These are phyloP conservation scores for Dascillus cervinus DNA, from an alignment of 2,888 invertebrate genomes.

Conservation along the genomic window DNA sequence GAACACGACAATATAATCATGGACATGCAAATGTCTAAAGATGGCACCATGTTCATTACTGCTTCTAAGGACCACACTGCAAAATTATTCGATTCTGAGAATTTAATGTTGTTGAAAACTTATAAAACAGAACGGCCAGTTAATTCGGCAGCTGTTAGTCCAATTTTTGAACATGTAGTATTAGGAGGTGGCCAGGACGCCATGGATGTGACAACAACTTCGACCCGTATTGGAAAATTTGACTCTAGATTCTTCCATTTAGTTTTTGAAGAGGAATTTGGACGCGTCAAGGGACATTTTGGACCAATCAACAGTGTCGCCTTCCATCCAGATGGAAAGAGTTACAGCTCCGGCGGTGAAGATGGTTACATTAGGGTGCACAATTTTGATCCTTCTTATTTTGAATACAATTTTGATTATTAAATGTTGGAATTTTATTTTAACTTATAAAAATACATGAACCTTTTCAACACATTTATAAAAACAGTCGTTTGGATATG, in stretches of 20 bases:
- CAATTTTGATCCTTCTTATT: constrained; percentile 92
- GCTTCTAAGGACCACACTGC: constrained; percentile 96
- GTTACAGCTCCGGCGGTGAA: constrained; percentile 95
- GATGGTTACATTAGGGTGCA: constrained; percentile 97
- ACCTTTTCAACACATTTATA: constrained; percentile 44
- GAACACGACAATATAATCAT: constrained; percentile 86
- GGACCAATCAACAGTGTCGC: constrained; percentile 98
- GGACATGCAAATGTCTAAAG: constrained; percentile 92
- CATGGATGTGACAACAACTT: constrained; percentile 96
- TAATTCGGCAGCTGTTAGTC: constrained; percentile 96
- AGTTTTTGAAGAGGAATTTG: constrained; percentile 96
- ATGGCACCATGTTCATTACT: constrained; percentile 93
- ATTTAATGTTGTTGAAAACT: constrained; percentile 80
- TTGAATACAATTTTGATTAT: constrained; percentile 91
- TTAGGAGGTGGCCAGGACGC: constrained; percentile 99
- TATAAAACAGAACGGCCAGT: constrained; percentile 98
- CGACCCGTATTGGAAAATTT: constrained; percentile 79
- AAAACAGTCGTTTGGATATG: constrained; percentile 60
- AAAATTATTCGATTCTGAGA: constrained; percentile 86
- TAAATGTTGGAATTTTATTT: constrained; percentile 32
- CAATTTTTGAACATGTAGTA: constrained; percentile 91
- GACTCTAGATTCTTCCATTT: constrained; percentile 77
- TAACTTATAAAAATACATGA: constrained; percentile 1
- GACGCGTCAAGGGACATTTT: constrained; percentile 97
- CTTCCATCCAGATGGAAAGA: constrained; percentile 96